Base-by-base conservation (phyloP, 2,888 invertebrate genomes). In the Mythimna vitellina region DNA sequence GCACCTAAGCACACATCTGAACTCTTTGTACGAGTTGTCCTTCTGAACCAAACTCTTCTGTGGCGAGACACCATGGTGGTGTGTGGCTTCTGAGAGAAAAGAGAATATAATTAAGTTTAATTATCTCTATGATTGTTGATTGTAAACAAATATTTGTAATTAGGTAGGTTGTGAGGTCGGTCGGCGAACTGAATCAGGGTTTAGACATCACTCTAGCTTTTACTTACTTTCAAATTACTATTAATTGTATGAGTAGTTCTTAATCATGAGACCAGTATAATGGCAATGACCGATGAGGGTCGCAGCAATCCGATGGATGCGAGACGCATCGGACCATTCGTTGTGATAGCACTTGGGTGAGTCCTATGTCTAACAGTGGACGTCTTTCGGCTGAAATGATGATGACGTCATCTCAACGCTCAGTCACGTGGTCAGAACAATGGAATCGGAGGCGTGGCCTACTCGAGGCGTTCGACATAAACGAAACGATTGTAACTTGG, bases 61-160 rank as follows among this genome's bases (percentile, higher is more conserved):
- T 49, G 76, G 22, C 54, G 12, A n/a, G n/a, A 38, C 76, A 57
- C 49, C 61, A 25, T 63, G 57, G 65, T 73, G 54, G 35, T 71
- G 62, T 67, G 77, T 66, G 57, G 73, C 84, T 82, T 58, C 84
- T 81, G 84, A 70, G 53, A 64, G 53, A 70, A 80, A 53, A 67
- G 62, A 80, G 65, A 65, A 71, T 63, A 65, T 72, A 83, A 83
- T 75, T 83, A 76, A 80, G 57, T 76, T 81, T 80, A 72, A 83
- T 81, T 66, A 82, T 78, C 32, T 82, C 32, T 73, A 66, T 65
- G 49, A 82, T 80, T 78, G 73, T 70, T 66, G 20, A 82, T 80
- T 82, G 74, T 78, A 82, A 74, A 79, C 80, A 73, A 80, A 82
- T 82, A 79, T 71, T 76, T 32, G 64, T 61, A 57, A 77, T 71